phyloP scores from a whole-genome alignment of 1,140 invertebrate genomes.

The Caerostris extrusa region DNA sequence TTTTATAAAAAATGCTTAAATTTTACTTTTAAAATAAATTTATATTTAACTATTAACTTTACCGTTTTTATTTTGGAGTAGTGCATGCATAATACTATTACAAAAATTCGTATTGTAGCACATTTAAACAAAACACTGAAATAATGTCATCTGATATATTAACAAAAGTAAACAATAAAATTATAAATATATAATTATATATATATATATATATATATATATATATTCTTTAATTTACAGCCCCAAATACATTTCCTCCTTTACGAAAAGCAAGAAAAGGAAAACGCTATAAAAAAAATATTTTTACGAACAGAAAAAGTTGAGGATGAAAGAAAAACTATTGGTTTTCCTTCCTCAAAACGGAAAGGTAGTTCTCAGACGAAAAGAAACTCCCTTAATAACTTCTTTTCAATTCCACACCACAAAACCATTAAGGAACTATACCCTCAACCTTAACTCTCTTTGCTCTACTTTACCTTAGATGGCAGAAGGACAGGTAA shows the following conservation, averaged over 20 bases:
- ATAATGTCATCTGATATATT: too few relatives aligned
- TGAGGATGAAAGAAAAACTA: slow-evolving; percentile 21
- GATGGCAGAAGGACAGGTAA: slow-evolving; percentile 64
- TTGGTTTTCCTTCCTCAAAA: slow-evolving; percentile 33
- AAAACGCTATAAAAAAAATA: slow-evolving; percentile 25
- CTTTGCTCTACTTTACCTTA: slow-evolving; percentile 34
- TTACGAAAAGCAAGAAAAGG: neutral
- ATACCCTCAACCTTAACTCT: slow-evolving; percentile 1
- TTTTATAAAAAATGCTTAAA: too few relatives aligned
- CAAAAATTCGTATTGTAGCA: too few relatives aligned
- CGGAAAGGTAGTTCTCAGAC: neutral
- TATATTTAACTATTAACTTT: too few relatives aligned
- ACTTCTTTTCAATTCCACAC: slow-evolving; percentile 58
- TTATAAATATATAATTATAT: too few relatives aligned
- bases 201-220: too few relatives aligned
- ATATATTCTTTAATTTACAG: too few relatives aligned
- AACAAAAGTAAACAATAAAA: too few relatives aligned
- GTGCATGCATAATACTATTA: too few relatives aligned
- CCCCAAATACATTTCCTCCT: neutral
- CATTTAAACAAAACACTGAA: too few relatives aligned
- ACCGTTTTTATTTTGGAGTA: too few relatives aligned
- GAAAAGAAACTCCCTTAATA: slow-evolving; percentile 38
- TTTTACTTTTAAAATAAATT: too few relatives aligned
- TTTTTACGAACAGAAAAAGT: slow-evolving; percentile 28
- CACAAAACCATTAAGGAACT: slow-evolving; percentile 63